These are phyloP conservation scores for Indicator maculatus DNA, from an alignment of 2,113 vertebrate genomes.

Conservation along the genomic window DNA sequence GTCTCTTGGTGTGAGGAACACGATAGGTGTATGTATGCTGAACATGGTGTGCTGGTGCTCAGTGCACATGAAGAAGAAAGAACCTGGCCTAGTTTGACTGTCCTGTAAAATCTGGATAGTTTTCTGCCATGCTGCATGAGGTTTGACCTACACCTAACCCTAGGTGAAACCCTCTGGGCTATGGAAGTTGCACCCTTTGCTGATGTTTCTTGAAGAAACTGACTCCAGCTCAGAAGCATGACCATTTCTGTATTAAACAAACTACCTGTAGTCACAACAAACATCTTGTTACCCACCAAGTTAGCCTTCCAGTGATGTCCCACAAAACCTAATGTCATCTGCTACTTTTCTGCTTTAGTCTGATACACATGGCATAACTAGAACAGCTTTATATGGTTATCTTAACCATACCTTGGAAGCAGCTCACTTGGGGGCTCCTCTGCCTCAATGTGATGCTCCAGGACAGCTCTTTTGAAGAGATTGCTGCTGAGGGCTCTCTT, in stretches of 20 bases:
- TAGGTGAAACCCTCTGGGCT: background rate
- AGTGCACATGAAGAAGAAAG: background rate
- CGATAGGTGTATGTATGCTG: background rate
- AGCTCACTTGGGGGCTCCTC: accelerated
- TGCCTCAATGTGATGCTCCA: accelerated
- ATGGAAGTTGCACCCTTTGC: background rate
- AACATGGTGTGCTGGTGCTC: background rate
- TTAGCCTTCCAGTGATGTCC: background rate
- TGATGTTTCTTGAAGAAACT: background rate
- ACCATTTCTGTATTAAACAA: background rate
- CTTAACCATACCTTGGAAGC: background rate
- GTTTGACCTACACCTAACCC: background rate
- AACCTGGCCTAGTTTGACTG: background rate
- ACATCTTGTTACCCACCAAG: background rate
- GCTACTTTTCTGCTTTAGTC: background rate
- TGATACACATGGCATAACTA: background rate
- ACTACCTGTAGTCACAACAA: background rate
- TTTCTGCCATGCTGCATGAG: background rate
- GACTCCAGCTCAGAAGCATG: background rate
- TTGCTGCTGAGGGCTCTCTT: background rate
- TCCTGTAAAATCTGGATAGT: background rate
- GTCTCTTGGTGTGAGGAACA: background rate
- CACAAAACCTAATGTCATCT: background rate
- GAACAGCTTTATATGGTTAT: background rate
- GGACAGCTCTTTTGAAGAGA: background rate